Conservation (phyloP, 2,113 vertebrate species). For the Tenrec ecaudatus region DNA sequence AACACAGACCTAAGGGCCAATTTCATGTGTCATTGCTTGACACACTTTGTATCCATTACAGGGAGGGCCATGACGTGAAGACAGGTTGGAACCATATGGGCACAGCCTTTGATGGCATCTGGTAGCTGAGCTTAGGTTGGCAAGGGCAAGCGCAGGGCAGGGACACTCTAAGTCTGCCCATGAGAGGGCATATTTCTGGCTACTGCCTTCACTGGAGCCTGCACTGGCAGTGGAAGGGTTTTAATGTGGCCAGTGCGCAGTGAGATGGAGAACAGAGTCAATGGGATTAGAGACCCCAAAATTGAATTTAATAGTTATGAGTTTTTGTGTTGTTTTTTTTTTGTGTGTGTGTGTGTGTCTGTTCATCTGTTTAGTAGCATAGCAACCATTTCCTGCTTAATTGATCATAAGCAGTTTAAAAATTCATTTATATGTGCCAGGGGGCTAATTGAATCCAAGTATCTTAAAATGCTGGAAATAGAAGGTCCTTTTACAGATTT, state of each 20-base stretch:
- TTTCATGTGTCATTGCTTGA: background rate
- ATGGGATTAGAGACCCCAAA: slow-evolving; percentile 18
- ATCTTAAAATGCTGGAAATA: background rate
- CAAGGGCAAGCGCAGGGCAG: background rate
- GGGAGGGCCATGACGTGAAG: background rate
- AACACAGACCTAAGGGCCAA: background rate
- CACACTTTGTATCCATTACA: background rate
- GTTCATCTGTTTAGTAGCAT: slow-evolving; percentile 44
- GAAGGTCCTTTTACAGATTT: background rate
- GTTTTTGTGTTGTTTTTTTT: slow-evolving; percentile 59
- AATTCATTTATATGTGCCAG: slow-evolving; percentile 44
- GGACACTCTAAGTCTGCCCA: background rate
- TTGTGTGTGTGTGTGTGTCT: slow-evolving; percentile 13
- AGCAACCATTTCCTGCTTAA: slow-evolving; percentile 32
- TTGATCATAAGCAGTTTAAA: slow-evolving; percentile 43
- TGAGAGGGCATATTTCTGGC: background rate
- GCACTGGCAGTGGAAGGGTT: background rate
- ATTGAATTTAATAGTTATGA: slow-evolving; percentile 56
- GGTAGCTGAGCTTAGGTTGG: background rate
- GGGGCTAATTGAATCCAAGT: background rate
- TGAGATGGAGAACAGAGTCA: slow-evolving; percentile 23
- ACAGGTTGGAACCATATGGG: background rate
- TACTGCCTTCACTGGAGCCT: background rate
- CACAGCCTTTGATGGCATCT: background rate
- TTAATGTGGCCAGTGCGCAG: slow-evolving; percentile 50